Evolutionary conservation across 1,140 invertebrate genomes (phyloP).

Genomic region (Apis mellifera): Amel_HAv3.1 CM009937.2:2073001-2073500

Average conservation of each 20-base stretch:
- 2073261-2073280: conserved; percentile 18
- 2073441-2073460: background rate
- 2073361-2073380: background rate
- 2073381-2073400: background rate
- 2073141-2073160: no score
- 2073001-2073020: no score
- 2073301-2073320: background rate
- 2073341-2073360: conserved; percentile 11
- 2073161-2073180: background rate
- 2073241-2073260: conserved; percentile 38
- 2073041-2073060: no score
- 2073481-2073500: background rate
- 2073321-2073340: background rate
- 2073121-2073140: background rate
- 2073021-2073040: no score
- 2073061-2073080: no score
- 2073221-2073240: conserved; percentile 12
- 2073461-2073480: background rate
- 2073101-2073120: no score
- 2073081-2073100: no score
- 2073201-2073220: background rate
- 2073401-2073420: background rate
- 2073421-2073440: background rate
- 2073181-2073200: background rate
- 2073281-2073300: background rate